These are phyloP conservation scores for Papilio glaucus DNA, from an alignment of 1,140 invertebrate species.

Conservation along the genomic window DNA sequence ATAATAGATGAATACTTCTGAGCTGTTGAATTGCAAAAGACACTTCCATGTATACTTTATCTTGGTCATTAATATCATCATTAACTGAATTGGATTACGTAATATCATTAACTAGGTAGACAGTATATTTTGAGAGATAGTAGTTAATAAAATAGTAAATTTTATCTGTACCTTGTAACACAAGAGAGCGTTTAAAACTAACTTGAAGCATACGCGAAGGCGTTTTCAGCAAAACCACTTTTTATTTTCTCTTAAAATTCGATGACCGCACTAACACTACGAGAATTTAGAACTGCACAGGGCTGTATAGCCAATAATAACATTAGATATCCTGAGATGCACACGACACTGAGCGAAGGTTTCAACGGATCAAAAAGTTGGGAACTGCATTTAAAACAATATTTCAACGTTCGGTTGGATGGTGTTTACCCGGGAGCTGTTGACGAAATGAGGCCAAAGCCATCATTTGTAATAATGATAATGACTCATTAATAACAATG, in stretches of 20 bases:
- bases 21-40: no score
- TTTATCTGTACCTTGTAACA: not conserved
- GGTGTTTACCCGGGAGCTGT: not conserved
- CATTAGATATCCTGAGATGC: no score
- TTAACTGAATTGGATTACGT: no score
- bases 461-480: conserved; percentile 8
- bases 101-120: no score
- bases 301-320: no score
- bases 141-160: no score
- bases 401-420: not conserved
- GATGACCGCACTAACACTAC: not conserved
- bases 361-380: not conserved
- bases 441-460: not conserved
- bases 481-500: conserved; percentile 15
- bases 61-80: no score
- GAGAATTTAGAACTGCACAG: no score
- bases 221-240: not conserved
- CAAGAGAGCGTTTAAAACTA: not conserved
- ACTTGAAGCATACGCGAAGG: not conserved
- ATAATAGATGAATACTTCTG: no score
- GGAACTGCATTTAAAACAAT: not conserved
- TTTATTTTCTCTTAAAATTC: not conserved
- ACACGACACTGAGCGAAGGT: not conserved
- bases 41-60: no score
- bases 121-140: no score